Percentiles rank a stretch among this genome's conserved stretches.
These are phyloP conservation scores for Nicator chloris DNA, from an alignment of 2,113 vertebrate genomes.

Conservation along the genomic window DNA sequence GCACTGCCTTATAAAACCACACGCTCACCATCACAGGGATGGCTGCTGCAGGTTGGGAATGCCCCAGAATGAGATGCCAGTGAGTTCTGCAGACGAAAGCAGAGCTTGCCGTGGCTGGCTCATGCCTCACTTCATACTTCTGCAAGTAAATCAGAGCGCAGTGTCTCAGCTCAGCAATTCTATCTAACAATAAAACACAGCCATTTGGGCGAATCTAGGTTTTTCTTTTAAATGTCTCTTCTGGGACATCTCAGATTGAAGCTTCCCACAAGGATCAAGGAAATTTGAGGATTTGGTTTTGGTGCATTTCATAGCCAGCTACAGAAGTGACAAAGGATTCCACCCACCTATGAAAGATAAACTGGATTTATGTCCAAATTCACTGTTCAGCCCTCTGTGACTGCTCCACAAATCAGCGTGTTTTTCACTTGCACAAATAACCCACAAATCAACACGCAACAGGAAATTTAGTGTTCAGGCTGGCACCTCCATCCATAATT, in stretches of 20 bases:
- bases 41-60: neutral
- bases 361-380: neutral
- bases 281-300: neutral
- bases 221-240: neutral
- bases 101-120: neutral
- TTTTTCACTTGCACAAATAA: neutral
- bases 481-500: constrained; percentile 34
- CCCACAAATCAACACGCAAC: neutral
- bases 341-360: neutral
- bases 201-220: neutral
- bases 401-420: neutral
- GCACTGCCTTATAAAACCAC: neutral
- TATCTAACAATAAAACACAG: neutral
- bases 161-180: neutral
- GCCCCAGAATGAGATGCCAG: fast-evolving
- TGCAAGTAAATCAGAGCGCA: neutral
- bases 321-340: neutral
- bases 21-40: neutral
- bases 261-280: neutral
- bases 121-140: neutral
- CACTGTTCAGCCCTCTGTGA: neutral
- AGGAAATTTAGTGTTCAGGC: constrained; percentile 24
- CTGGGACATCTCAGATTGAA: neutral
- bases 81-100: neutral
- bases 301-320: neutral